Evolutionary conservation across 2,797 vertebrate species (phyloP).

Genomic region (Dendrocincla tyrannina): DNA sequence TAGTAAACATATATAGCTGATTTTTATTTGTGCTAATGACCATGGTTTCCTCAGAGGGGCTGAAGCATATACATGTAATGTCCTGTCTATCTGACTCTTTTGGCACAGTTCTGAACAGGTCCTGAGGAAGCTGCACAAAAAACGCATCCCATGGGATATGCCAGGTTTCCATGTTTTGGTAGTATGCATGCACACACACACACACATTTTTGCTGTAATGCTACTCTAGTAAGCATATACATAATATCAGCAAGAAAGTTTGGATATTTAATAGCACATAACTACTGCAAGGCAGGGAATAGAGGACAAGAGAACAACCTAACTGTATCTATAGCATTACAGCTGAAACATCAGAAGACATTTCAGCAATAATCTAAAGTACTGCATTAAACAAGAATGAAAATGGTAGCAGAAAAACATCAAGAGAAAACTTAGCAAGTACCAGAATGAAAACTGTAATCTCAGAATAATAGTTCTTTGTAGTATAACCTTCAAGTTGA

Average conservation of each 20-base stretch:
- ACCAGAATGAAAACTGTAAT: neutral
- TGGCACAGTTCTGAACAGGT: slow-evolving; percentile 74
- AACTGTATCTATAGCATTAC: neutral
- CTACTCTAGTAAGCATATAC: neutral
- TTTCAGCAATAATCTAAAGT: neutral
- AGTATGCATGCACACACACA: neutral
- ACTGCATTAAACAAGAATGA: neutral
- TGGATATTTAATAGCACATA: neutral
- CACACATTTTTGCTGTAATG: neutral
- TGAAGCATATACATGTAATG: slow-evolving; percentile 85
- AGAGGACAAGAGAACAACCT: neutral
- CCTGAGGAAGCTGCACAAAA: slow-evolving; percentile 83
- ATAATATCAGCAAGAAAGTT: neutral
- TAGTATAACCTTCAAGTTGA: neutral
- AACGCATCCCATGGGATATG: neutral
- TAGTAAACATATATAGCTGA: slow-evolving; percentile 85
- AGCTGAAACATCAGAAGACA: neutral
- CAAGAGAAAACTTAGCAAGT: neutral
- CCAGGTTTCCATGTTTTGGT: neutral
- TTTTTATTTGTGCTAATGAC: slow-evolving; percentile 83
- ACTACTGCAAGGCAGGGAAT: neutral
- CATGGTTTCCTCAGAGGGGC: slow-evolving; percentile 88
- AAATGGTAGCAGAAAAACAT: neutral
- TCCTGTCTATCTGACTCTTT: slow-evolving; percentile 79
- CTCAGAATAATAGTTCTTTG: neutral